These are phyloP conservation scores for Thomomys bottae DNA, from an alignment of 2,113 vertebrate genomes.

Conservation along the genomic window DNA sequence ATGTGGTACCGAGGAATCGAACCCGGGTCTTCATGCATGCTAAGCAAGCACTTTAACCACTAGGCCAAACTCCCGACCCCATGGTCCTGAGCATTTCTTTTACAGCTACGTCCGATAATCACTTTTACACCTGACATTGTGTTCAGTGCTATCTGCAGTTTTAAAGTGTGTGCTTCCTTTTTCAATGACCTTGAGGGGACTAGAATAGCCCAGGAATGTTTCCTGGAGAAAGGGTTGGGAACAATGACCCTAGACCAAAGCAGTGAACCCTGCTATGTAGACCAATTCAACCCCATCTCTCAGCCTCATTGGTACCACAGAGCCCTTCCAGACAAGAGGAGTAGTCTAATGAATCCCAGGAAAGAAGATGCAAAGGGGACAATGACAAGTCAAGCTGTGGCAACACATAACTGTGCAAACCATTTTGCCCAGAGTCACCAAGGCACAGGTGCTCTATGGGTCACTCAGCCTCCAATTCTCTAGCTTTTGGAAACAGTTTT, in stretches of 20 bases:
- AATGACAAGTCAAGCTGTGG: not conserved
- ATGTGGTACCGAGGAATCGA: too few relatives aligned
- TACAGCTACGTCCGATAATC: not conserved
- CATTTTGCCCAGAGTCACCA: not conserved
- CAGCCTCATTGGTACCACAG: not conserved
- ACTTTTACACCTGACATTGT: not conserved
- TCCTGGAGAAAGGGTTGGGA: not conserved
- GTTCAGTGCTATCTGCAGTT: conserved; percentile 6
- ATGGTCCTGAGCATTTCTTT: not conserved
- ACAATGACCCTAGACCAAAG: not conserved
- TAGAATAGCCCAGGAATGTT: not conserved
- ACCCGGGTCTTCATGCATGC: too few relatives aligned
- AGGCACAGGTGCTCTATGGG: not conserved
- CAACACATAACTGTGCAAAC: not conserved
- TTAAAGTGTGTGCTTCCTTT: conserved; percentile 2
- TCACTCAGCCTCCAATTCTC: not conserved
- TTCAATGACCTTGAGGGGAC: not conserved
- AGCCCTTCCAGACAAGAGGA: not conserved
- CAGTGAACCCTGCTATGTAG: not conserved
- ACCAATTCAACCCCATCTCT: not conserved
- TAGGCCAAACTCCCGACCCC: too few relatives aligned
- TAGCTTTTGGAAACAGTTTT: conserved; percentile 45
- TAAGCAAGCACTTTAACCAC: too few relatives aligned
- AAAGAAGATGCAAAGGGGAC: not conserved
- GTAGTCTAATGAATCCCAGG: not conserved